phyloP scores from a whole-genome alignment of 2,797 vertebrate species.

The Cheirogaleus major region DNA sequence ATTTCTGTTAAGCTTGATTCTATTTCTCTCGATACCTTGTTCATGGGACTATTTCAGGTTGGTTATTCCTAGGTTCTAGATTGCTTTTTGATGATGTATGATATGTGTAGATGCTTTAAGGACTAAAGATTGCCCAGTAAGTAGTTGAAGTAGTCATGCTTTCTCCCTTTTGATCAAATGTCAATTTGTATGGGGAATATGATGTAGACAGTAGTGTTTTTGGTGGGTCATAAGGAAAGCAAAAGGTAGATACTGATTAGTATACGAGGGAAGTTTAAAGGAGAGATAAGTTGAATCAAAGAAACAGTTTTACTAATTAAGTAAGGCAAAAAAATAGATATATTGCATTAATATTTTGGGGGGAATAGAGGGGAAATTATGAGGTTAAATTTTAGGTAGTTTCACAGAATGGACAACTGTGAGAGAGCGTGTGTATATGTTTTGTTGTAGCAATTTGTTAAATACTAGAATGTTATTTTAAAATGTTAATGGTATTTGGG shows the following conservation, averaged over 20 bases:
- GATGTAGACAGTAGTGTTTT: background rate
- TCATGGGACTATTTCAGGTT: background rate
- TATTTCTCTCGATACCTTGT: background rate
- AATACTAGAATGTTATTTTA: background rate
- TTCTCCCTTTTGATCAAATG: background rate
- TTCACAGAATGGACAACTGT: background rate
- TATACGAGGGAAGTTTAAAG: background rate
- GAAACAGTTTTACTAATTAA: background rate
- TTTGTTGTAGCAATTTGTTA: background rate
- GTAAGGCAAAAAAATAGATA: background rate
- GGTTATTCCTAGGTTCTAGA: background rate
- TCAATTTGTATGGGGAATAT: background rate
- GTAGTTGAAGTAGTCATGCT: background rate
- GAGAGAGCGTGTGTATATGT: background rate
- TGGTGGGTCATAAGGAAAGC: background rate
- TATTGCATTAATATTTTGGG: background rate
- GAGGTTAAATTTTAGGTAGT: background rate
- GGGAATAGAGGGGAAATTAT: background rate
- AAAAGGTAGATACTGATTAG: background rate
- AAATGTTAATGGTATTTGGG: background rate
- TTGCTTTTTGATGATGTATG: background rate
- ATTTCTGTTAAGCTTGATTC: background rate
- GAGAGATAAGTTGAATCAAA: background rate
- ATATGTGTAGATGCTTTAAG: background rate
- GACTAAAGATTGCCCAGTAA: background rate